Evolutionary conservation across 2,113 vertebrate species (phyloP), one percentile per base, ranked within the genome.

Genomic region (Hepsetus odoe): DNA sequence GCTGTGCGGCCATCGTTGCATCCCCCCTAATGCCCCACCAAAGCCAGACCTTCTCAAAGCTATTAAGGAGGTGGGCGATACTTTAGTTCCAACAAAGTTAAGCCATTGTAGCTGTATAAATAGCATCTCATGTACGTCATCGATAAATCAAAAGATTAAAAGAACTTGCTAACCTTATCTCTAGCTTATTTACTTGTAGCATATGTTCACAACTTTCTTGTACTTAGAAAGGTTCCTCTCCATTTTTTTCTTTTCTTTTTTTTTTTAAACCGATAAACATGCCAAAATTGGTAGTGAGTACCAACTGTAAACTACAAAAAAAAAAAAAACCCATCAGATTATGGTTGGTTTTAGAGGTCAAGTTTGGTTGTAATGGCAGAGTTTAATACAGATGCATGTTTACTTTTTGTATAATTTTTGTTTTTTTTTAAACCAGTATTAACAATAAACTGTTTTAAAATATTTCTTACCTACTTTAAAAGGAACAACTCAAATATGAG

Each of bases 401-500:
- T 49, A 18, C 16, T 16, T 20, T 51, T 3, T 3, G 42, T 12
- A 10, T 2, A 16, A 51, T 16, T 30, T 55, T 30, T 35, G 2
- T 53, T 53, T 65, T 20, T 67, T 18, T 76, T n/a, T n/a, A n/a
- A 38, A 20, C 20, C 2, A 24, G 28, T 56, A 11, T 33, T 61
- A 55, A 24, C 38, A n/a, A 46, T 62, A 13, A 72, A 33, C 20
- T 55, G 0, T 70, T 65, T 56, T 49, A 10, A n/a, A n/a, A 10
- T 69, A 28, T 49, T 65, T 33, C 16, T 56, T 2, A 5, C 53
- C 79, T 55, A 13, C 65, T n/a, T 78, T 86, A 28, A 79, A 83
- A 97, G 97, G 98, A 99, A 83, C 96, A 95, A 86, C 90, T 93
- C 42, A 99, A 98, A 85, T 97, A 95, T 24, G 94, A 97, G 85